Evolutionary conservation across 2,888 invertebrate genomes (phyloP).

Genomic region (Chymomyza caudatula): DNA sequence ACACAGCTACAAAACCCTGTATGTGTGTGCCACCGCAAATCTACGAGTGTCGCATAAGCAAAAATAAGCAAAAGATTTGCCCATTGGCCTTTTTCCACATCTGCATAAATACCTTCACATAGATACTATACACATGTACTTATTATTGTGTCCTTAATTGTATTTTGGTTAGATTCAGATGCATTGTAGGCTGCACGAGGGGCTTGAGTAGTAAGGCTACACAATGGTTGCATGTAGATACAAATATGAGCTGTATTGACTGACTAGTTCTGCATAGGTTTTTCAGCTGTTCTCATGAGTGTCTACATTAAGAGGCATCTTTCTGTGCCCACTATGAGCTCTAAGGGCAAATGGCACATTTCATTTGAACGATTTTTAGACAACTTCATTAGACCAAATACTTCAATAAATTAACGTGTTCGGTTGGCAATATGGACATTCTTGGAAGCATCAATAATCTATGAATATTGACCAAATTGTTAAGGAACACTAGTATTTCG

Average conservation of each 20-base stretch:
- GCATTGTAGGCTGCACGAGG: neutral
- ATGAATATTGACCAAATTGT: too few species aligned
- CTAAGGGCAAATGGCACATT: neutral
- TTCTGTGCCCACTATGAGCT: too few species aligned
- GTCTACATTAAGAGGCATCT: too few species aligned
- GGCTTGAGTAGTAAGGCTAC: neutral
- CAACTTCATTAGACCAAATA: neutral
- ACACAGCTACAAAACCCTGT: constrained; percentile 6
- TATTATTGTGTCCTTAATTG: constrained; percentile 11
- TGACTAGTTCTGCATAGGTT: neutral
- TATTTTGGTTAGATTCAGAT: neutral
- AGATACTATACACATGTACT: neutral
- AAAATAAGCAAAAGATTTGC: constrained; percentile 38
- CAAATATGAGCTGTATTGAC: too few species aligned
- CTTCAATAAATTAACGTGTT: neutral
- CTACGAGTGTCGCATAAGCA: constrained; percentile 20
- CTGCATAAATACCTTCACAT: constrained; percentile 53
- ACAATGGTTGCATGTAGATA: neutral
- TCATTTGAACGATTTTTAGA: neutral
- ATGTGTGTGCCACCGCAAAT: constrained; percentile 11
- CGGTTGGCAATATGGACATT: too few species aligned
- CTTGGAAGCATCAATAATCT: too few species aligned
- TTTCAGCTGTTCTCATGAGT: neutral
- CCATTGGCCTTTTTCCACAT: constrained; percentile 40
- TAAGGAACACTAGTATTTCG: too few species aligned